Evolutionary conservation across 2,113 vertebrate genomes (phyloP).

Genomic region (Theristicus caerulescens): DNA sequence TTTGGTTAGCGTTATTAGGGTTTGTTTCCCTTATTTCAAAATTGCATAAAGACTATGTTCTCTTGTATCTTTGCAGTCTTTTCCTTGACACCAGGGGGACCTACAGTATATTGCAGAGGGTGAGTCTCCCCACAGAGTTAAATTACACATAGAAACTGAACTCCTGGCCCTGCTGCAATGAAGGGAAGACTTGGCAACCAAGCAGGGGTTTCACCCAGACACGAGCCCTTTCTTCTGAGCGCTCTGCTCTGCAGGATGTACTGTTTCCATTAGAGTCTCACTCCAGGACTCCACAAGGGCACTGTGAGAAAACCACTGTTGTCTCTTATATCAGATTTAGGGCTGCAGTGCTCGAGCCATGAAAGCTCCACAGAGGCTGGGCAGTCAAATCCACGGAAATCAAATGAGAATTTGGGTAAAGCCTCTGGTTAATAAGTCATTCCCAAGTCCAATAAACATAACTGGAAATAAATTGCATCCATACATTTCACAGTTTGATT

Average conservation of each 20-base stretch:
- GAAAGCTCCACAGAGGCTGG: constrained; percentile 35
- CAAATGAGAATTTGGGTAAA: constrained; percentile 66
- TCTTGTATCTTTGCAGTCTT: background rate
- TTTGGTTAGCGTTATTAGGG: background rate
- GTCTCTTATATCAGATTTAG: constrained; percentile 39
- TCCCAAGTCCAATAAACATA: constrained; percentile 61
- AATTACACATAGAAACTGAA: constrained; percentile 2
- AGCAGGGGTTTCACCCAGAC: constrained; percentile 38
- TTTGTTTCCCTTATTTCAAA: constrained; percentile 7
- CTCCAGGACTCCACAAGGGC: constrained; percentile 13
- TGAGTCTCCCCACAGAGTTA: background rate
- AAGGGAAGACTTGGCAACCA: background rate
- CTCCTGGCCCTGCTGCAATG: background rate
- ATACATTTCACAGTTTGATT: constrained; percentile 66
- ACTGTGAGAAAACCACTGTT: constrained; percentile 50
- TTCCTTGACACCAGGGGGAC: background rate
- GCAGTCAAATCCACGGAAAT: constrained; percentile 55
- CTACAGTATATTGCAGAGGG: background rate
- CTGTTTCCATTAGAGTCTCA: constrained; percentile 24
- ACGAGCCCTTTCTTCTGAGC: background rate
- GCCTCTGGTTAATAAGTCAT: constrained; percentile 54
- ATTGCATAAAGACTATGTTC: background rate
- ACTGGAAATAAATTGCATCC: constrained; percentile 65
- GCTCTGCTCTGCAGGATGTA: background rate
- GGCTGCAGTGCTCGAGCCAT: background rate